A percentile compares a stretch with the other conserved stretches of the same genome.
These are phyloP conservation scores for Gisinianus flammeolus DNA, from an alignment of 2,888 invertebrate genomes.

Conservation along the genomic window DNA sequence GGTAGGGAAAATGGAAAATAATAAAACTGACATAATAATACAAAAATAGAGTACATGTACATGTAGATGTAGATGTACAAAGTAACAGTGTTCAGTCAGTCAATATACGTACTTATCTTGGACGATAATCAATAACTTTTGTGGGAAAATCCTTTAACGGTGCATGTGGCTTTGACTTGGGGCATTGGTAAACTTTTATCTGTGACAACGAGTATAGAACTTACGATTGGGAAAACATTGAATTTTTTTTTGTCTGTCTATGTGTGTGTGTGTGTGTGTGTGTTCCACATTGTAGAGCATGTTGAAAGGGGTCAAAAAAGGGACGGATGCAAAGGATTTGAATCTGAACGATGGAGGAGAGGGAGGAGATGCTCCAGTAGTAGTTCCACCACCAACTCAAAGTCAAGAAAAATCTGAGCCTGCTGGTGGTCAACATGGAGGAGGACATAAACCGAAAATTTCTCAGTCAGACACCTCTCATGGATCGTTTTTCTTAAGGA, in stretches of 20 bases:
- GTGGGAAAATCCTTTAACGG: not conserved
- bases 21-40: not conserved
- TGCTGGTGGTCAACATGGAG: slow-evolving; percentile 51
- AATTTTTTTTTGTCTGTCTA: not conserved
- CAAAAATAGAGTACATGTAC: too few relatives aligned
- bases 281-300: slow-evolving; percentile 58
- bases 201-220: not conserved
- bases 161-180: slow-evolving; percentile 20
- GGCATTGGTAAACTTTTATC: slow-evolving; percentile 19
- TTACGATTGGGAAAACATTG: not conserved
- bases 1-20: too few relatives aligned
- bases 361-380: slow-evolving; percentile 55
- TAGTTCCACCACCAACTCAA: slow-evolving; percentile 60
- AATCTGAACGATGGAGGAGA: slow-evolving; percentile 59
- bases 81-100: not conserved
- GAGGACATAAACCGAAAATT: slow-evolving; percentile 58
- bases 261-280: not conserved
- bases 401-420: slow-evolving; percentile 50
- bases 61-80: not conserved
- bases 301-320: slow-evolving; percentile 59
- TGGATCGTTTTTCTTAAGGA: slow-evolving; percentile 89
- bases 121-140: slow-evolving; percentile 7
- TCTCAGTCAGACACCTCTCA: slow-evolving; percentile 75
- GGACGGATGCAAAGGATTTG: slow-evolving; percentile 59
- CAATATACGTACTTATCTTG: not conserved